Conservation (phyloP, 2,888 invertebrate genomes). For the Sesamia inferens region DNA sequence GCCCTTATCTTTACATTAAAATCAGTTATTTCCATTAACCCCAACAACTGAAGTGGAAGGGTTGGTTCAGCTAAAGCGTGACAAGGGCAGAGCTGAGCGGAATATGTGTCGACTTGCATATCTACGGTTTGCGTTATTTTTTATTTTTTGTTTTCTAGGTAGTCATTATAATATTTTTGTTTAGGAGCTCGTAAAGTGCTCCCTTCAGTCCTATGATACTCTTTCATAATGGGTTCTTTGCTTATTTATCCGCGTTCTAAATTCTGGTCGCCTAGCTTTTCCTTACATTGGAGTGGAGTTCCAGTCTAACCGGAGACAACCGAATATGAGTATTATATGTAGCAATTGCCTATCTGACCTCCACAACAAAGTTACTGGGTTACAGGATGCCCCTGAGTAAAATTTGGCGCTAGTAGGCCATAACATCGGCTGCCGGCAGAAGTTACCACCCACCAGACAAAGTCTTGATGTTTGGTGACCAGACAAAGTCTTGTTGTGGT, state of each 20-base stretch:
- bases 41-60: constrained; percentile 55
- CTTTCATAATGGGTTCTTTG: not conserved
- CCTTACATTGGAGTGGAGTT: not conserved
- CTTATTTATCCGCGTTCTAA: not conserved
- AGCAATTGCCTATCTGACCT: not conserved
- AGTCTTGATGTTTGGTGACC: too few relatives aligned
- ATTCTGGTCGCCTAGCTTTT: not conserved
- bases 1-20: constrained; percentile 69
- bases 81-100: constrained; percentile 39
- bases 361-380: not conserved
- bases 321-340: not conserved
- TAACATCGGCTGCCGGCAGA: too few relatives aligned
- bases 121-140: constrained; percentile 3
- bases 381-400: not conserved
- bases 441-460: too few relatives aligned
- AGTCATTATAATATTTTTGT: not conserved
- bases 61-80: constrained; percentile 44
- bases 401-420: too few relatives aligned
- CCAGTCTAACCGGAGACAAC: not conserved
- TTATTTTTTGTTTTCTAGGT: not conserved
- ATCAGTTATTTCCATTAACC: constrained; percentile 72
- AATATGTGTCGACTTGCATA: constrained; percentile 35
- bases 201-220: too few relatives aligned
- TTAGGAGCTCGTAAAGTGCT: not conserved
- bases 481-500: too few relatives aligned